phyloP scores from a whole-genome alignment of 2,113 vertebrate genomes.

The Proteles cristata region DNA sequence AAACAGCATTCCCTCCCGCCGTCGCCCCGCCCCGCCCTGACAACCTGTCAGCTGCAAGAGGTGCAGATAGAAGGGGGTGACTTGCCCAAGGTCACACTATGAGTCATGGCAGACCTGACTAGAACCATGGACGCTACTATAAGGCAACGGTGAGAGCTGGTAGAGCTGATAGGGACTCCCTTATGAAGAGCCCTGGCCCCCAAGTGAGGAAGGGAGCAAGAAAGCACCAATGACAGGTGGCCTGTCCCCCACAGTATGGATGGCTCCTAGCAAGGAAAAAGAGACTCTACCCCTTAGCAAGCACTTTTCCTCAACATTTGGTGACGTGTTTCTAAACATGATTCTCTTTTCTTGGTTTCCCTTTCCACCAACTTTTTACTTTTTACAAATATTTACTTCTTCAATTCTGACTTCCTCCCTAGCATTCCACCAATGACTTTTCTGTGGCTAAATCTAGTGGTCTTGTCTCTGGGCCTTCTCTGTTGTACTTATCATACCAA shows the following conservation, averaged over 20 bases:
- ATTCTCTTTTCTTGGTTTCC: constrained; percentile 14
- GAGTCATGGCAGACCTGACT: neutral
- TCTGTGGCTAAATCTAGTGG: neutral
- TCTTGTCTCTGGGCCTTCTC: neutral
- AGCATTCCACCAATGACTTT: neutral
- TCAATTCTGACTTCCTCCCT: constrained; percentile 36
- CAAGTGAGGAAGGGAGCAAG: neutral
- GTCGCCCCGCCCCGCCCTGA: neutral
- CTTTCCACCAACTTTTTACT: neutral
- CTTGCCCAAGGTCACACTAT: neutral
- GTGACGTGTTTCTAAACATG: neutral
- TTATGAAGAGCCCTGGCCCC: neutral
- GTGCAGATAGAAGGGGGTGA: neutral
- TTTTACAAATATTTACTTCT: too few species aligned
- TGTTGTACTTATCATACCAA: neutral
- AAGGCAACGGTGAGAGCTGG: neutral
- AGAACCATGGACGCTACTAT: neutral
- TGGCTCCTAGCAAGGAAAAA: neutral
- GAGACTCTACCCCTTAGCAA: neutral
- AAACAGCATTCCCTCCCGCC: neutral
- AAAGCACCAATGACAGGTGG: neutral
- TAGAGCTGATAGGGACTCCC: neutral
- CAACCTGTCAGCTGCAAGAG: constrained; percentile 30
- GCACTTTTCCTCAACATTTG: neutral
- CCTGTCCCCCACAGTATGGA: neutral